phyloP scores from a whole-genome alignment of 2,888 invertebrate genomes.

The Oconnorella tubifera region DNA sequence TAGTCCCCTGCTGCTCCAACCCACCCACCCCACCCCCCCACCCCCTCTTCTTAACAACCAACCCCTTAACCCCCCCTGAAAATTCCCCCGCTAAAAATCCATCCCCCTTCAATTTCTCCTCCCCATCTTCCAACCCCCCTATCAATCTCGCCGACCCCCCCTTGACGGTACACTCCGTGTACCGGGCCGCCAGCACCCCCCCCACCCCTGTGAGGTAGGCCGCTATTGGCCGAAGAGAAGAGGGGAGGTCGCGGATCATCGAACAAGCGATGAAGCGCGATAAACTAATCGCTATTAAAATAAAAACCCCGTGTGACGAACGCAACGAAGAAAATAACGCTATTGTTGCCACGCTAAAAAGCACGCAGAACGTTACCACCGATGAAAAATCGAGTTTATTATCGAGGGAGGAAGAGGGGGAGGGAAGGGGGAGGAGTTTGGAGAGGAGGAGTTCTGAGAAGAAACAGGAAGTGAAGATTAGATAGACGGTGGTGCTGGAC shows the following conservation, averaged over 20 bases:
- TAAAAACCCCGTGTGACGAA: neutral
- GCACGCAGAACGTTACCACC: neutral
- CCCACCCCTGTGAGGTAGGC: neutral
- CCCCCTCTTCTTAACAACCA: no score
- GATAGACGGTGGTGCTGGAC: neutral
- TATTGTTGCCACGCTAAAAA: neutral
- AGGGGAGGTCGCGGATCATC: neutral
- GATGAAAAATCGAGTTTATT: neutral
- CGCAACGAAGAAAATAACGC: neutral
- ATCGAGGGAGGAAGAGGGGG: neutral
- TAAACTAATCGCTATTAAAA: neutral
- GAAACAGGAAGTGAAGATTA: neutral
- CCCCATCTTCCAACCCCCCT: no score
- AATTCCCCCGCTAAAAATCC: no score
- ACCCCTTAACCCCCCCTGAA: no score
- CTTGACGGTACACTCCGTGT: neutral
- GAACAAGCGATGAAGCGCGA: neutral
- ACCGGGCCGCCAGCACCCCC: neutral
- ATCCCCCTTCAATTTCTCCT: no score
- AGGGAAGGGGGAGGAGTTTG: neutral
- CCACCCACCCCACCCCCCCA: no score
- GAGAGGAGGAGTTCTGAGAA: neutral
- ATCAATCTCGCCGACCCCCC: no score
- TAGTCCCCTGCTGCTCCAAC: no score
- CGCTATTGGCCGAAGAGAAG: neutral